A percentile compares a stretch with the other conserved stretches of the same genome.
These are phyloP conservation scores for Syrrhaptes paradoxus DNA, from an alignment of 2,113 vertebrate genomes.

Conservation along the genomic window DNA sequence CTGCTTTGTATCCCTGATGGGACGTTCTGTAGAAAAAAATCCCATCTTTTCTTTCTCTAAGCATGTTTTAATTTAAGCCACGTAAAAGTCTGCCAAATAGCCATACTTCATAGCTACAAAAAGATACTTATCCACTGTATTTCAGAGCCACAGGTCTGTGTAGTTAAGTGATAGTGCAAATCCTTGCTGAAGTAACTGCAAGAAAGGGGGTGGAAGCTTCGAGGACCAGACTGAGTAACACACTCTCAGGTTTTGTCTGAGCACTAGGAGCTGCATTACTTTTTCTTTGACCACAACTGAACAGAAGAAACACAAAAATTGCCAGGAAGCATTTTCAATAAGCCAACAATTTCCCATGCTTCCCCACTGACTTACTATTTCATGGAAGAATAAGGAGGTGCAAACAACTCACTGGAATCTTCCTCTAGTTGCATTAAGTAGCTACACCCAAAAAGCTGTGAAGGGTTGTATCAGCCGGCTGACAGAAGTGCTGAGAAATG, in stretches of 20 bases:
- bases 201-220: not conserved
- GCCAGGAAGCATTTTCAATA: not conserved
- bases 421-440: not conserved
- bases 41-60: not conserved
- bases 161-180: not conserved
- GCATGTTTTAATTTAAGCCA: not conserved
- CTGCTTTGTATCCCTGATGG: not conserved
- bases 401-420: not conserved
- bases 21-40: fast-evolving
- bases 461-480: not conserved
- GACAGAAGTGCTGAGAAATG: not conserved
- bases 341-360: not conserved
- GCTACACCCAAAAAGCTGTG: not conserved
- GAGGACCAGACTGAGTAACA: not conserved
- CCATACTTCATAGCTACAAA: not conserved
- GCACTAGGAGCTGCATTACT: not conserved
- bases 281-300: not conserved
- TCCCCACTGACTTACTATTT: not conserved
- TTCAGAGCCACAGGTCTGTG: not conserved
- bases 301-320: not conserved
- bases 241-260: not conserved
- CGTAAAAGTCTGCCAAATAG: not conserved
- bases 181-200: not conserved
- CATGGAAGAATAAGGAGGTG: not conserved
- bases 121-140: not conserved